These are phyloP conservation scores for Megaceryle torquata DNA, from an alignment of 2,113 vertebrate genomes.

Conservation along the genomic window DNA sequence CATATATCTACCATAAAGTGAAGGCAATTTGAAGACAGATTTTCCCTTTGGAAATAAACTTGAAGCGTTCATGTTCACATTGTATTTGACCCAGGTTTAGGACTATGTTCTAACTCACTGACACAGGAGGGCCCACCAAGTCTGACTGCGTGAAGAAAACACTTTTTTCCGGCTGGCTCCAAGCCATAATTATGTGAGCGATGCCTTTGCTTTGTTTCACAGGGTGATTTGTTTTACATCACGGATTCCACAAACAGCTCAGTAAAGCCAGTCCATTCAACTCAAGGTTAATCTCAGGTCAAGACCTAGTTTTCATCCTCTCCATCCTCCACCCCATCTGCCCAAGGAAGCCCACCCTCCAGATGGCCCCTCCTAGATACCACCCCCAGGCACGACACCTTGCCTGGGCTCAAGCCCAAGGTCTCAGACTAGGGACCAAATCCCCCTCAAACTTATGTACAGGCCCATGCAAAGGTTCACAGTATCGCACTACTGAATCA, in stretches of 20 bases:
- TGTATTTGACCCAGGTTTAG: not conserved
- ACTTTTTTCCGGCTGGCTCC: not conserved
- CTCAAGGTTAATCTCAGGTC: not conserved
- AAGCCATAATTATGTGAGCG: not conserved
- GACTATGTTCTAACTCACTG: not conserved
- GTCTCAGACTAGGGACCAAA: not conserved
- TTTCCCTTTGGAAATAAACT: constrained; percentile 28
- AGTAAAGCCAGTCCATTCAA: not conserved
- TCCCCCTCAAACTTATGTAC: not conserved
- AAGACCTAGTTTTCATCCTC: not conserved
- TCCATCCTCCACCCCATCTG: not conserved
- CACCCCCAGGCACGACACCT: not conserved
- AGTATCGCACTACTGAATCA: not conserved
- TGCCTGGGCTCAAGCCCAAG: not conserved
- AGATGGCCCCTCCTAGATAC: not conserved
- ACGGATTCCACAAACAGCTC: not conserved
- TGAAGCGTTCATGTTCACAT: not conserved
- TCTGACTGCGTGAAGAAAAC: not conserved
- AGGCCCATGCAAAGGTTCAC: not conserved
- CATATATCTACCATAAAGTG: constrained; percentile 1
- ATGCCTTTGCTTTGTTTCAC: not conserved
- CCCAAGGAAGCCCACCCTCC: not conserved
- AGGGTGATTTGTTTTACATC: not conserved
- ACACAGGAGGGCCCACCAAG: not conserved
- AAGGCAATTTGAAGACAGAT: constrained; percentile 7